Evolutionary conservation across 35 echinoderm and acorn worm genomes (phyloP), one percentile per base, ranked within the genome.

Genomic region (Patiria miniata): DNA sequence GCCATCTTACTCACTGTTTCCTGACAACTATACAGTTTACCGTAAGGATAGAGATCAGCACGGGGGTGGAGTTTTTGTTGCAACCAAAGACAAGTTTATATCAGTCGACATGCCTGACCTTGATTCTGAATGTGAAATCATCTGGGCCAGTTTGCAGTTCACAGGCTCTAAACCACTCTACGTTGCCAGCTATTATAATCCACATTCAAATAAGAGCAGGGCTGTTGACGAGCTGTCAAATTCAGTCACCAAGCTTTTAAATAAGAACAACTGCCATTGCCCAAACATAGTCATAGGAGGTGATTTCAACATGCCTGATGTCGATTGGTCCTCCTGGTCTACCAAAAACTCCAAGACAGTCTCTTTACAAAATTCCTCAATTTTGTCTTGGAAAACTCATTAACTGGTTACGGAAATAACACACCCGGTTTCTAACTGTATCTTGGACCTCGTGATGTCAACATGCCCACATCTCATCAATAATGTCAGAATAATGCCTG

Each of bases 51-150:
- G 88, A 33, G 86, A 79, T 86, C 55, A 14, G 3, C 33, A 37
- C 68, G 83, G 89, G 18, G 83, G 89, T 51, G 89, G 89, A 10
- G 89, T 86, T 38, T 91, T 91, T 68, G 33, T 91, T 21, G 89
- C 89, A 42, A 51, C 51, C 7, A 86, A 83, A 26, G 83, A 91
- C 26, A 52, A 39, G 39, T 47, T 91, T 37, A 81, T 86, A 26
- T 29, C 54, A 80, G 7, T 76, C 33, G 58, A 47, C 16, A 73
- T 50, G 36, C 68, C 77, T 19, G 56, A 73, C 15, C 56, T 91
- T 52, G 77, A 80, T 34, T 51, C 33, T 18, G 44, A 57, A 8
- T 89, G 79, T 47, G 87, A 68, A 40, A 69, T 83, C 15, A 47
- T 44, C 37, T 61, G 79, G 87, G 37, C 23, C 0, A 79, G 37